Evolutionary conservation across 2,888 invertebrate genomes (phyloP).

Genomic region (Diplolepis rosae): DNA sequence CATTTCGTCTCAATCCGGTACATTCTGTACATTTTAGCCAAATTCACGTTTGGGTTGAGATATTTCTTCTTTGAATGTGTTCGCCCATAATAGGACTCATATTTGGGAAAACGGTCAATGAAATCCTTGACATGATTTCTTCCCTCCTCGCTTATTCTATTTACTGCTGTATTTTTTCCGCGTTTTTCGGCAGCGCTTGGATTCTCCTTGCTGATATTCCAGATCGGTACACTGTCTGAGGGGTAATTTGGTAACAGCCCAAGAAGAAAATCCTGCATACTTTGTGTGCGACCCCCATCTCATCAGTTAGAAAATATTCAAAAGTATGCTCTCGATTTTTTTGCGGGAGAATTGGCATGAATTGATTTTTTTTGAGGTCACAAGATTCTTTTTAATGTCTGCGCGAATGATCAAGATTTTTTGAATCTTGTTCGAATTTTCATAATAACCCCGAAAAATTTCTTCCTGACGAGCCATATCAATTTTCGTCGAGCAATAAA

Average conservation of each 20-base stretch:
- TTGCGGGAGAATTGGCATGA: neutral
- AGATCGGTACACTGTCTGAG: neutral
- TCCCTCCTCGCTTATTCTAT: neutral
- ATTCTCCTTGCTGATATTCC: neutral
- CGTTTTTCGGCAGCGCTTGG: neutral
- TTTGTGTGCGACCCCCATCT: neutral
- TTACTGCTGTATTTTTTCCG: neutral
- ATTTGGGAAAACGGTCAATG: neutral
- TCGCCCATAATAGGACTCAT: conserved; percentile 10
- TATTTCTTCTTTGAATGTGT: conserved; percentile 22
- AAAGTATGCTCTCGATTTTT: neutral
- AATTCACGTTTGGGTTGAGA: neutral
- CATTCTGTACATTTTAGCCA: neutral
- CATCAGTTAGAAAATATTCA: neutral
- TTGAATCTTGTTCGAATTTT: neutral
- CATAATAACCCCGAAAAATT: neutral
- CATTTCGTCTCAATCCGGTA: neutral
- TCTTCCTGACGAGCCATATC: neutral
- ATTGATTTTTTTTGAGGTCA: neutral
- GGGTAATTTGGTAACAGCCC: neutral
- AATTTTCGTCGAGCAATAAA: neutral
- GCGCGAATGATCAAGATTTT: neutral
- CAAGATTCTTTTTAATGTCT: neutral
- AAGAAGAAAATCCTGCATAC: neutral
- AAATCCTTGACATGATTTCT: neutral